Evolutionary conservation across 2,888 invertebrate genomes (phyloP).

Genomic region (Hemicrepidius hirtus): DNA sequence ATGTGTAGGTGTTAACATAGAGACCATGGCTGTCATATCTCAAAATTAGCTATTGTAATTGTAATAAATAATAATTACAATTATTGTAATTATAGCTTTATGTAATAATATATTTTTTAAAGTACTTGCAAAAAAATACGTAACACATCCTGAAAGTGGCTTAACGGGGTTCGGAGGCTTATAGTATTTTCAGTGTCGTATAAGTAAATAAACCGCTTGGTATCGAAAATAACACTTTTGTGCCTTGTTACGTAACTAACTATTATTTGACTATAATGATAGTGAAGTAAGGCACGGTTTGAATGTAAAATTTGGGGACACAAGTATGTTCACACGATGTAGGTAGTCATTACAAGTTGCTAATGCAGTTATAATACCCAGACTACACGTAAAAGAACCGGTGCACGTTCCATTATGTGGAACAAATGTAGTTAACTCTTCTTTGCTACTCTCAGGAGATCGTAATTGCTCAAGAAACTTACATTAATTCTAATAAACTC

Average conservation of each 20-base stretch:
- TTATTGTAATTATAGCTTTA: no score
- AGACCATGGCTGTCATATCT: no score
- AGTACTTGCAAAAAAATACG: no score
- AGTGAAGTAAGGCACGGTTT: neutral
- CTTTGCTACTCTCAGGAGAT: conserved; percentile 41
- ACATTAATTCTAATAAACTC: conserved; percentile 36
- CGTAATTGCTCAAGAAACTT: conserved; percentile 39
- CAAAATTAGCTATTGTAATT: no score
- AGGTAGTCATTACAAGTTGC: conserved; percentile 39
- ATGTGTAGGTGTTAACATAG: no score
- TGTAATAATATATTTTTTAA: no score
- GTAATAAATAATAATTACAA: no score
- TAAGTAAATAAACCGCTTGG: no score
- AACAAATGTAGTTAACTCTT: conserved; percentile 47
- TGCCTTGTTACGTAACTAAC: neutral
- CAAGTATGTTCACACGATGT: conserved; percentile 26
- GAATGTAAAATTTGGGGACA: conserved; percentile 18
- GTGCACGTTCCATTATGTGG: conserved; percentile 45
- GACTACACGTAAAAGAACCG: conserved; percentile 39
- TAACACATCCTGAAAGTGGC: no score
- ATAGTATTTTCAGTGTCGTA: no score
- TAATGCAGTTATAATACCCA: conserved; percentile 42
- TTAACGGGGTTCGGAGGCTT: no score
- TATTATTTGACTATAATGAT: neutral
- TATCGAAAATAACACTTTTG: no score